Conservation (phyloP, 2,797 vertebrate species). For the Xenops minutus region DNA sequence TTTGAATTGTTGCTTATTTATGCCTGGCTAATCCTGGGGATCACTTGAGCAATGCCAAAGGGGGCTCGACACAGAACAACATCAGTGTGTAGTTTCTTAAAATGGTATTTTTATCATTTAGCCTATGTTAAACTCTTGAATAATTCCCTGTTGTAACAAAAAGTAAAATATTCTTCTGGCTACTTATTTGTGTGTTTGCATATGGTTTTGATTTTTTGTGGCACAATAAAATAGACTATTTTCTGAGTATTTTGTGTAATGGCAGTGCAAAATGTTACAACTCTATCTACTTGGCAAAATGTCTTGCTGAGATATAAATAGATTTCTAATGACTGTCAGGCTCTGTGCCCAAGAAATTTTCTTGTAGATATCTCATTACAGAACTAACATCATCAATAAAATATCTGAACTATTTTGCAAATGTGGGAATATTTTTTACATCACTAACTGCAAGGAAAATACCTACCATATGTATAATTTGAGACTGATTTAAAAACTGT, state of each 20-base stretch:
- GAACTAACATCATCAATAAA: conserved; percentile 81
- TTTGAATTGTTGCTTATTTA: conserved; percentile 12
- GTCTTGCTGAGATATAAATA: conserved; percentile 81
- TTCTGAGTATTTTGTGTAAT: conserved; percentile 62
- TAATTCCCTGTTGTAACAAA: neutral
- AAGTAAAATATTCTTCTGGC: conserved; percentile 18
- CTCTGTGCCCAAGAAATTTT: conserved; percentile 76
- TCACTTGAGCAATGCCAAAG: neutral
- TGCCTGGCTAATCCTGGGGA: neutral
- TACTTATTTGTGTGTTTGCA: conserved; percentile 43
- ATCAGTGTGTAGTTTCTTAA: neutral
- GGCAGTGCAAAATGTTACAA: conserved; percentile 44
- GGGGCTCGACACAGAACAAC: conserved; percentile 5
- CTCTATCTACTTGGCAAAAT: conserved; percentile 68
- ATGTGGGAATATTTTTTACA: conserved; percentile 65
- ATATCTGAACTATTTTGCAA: conserved; percentile 75
- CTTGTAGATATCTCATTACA: conserved; percentile 79
- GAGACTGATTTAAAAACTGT: conserved; percentile 73
- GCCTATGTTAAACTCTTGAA: neutral
- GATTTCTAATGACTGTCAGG: conserved; percentile 79
- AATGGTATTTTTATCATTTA: conserved; percentile 5
- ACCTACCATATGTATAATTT: conserved; percentile 77
- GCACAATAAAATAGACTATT: conserved; percentile 50
- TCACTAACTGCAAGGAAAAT: conserved; percentile 73
- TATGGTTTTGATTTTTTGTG: conserved; percentile 62